Evolutionary conservation across 2,888 invertebrate genomes (phyloP).

Genomic region (Sinhomidia bicolor): DNA sequence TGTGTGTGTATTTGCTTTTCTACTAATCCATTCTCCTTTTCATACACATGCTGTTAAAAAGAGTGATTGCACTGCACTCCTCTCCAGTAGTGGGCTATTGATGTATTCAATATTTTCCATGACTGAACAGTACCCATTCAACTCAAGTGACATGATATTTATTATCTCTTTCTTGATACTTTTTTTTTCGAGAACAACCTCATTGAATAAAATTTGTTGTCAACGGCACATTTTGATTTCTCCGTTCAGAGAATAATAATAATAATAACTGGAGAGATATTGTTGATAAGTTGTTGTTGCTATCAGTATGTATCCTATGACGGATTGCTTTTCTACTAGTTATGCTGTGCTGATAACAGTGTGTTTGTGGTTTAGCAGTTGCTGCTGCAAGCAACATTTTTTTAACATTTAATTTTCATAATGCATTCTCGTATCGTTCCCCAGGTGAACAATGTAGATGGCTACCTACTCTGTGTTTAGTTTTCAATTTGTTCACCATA

Average conservation of each 20-base stretch:
- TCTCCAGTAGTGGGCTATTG: not conserved
- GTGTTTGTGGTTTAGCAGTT: too few relatives aligned
- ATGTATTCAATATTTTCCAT: constrained; percentile 3
- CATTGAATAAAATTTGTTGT: not conserved
- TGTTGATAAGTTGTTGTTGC: too few relatives aligned
- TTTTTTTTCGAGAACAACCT: not conserved
- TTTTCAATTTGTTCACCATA: too few relatives aligned
- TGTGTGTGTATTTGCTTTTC: not conserved
- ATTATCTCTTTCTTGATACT: not conserved
- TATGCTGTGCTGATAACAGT: too few relatives aligned
- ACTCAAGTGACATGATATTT: not conserved
- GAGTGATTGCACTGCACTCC: not conserved
- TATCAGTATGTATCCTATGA: too few relatives aligned
- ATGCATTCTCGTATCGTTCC: too few relatives aligned
- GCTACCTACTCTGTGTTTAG: too few relatives aligned
- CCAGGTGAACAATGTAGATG: too few relatives aligned
- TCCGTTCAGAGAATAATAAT: not conserved
- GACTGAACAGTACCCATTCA: not conserved
- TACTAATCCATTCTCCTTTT: not conserved
- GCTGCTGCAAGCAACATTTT: too few relatives aligned
- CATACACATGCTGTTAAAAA: not conserved
- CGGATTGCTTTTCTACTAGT: too few relatives aligned
- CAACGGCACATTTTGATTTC: not conserved
- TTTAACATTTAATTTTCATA: not conserved
- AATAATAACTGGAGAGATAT: too few relatives aligned